Conservation (phyloP, 2,888 invertebrate species). For the Leptinotarsa peninsularis region DNA sequence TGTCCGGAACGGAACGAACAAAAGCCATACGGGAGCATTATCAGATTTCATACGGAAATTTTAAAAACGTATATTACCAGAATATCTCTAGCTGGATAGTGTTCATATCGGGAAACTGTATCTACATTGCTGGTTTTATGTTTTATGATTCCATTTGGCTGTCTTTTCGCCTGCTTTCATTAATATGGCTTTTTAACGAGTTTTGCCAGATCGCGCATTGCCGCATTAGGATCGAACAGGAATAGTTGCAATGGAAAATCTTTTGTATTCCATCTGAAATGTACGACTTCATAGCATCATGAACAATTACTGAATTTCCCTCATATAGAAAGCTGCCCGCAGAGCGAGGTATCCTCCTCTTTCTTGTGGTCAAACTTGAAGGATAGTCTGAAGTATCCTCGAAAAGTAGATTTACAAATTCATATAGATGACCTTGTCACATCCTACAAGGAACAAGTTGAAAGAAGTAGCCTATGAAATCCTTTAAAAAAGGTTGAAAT, state of each 20-base stretch:
- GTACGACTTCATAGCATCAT: no score
- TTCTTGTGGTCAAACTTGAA: no score
- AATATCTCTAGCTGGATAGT: slow-evolving; percentile 4
- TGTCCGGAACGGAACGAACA: slow-evolving; percentile 6
- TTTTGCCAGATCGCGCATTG: neutral
- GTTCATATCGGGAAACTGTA: slow-evolving; percentile 11
- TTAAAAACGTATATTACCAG: slow-evolving; percentile 7
- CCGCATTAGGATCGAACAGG: neutral
- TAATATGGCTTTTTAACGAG: slow-evolving; percentile 2
- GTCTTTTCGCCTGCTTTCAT: slow-evolving; percentile 3
- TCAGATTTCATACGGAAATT: slow-evolving; percentile 21
- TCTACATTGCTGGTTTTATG: slow-evolving; percentile 6
- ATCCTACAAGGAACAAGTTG: no score
- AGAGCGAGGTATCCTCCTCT: no score
- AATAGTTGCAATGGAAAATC: neutral
- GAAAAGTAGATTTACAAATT: no score
- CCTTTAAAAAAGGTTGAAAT: no score
- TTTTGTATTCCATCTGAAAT: neutral
- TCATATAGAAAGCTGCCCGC: no score
- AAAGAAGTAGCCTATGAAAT: no score
- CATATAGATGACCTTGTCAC: no score
- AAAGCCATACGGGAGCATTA: slow-evolving; percentile 4
- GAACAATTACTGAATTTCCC: no score
- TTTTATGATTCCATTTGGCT: neutral
- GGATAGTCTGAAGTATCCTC: no score